Base-by-base conservation (phyloP, 2,113 vertebrate species). In the Eurypyga helias region DNA sequence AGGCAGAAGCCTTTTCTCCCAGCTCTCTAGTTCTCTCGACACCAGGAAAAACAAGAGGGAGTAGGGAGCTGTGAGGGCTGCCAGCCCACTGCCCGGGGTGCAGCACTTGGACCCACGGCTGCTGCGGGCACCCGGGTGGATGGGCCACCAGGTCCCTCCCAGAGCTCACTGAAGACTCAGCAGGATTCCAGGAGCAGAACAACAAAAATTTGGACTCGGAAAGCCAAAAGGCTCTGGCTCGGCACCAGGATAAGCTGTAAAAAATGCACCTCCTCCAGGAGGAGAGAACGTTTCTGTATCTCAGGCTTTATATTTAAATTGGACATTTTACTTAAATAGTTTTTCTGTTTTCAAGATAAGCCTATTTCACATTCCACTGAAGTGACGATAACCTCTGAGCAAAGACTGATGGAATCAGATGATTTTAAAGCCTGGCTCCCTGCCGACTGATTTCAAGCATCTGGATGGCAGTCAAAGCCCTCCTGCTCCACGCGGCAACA, bases 341-440 rank as follows among this genome's bases (percentile, higher is more conserved):
- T 83, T 78, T 81, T 77, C 3, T 64, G n/a, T 78, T 89, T 91
- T 75, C 43, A 38, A 82, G 81, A 89, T 91, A 96, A 94, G 51
- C 33, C 55, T 71, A 34, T 84, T 89, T 60, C 89, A 85, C 84
- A 89, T 96, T 91, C 89, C 96, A 89, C 52, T 54, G 61, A 64
- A 75, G 64, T 52, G 38, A 85, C 6, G 26, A 91, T 69, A 94
- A 93, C 73, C 65, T 75, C 78, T 57, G 61, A 38, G 33, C 73
- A 85, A 91, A 85, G 91, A 57, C 79, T 69, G 81, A 61, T 1
- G 81, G 78, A 90, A 85, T 79, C 51, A 9, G 45, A 29, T 61
- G 38, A 85, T 87, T 87, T 87, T 61, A 25, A 72, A 72, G 78
- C 73, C n/a, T 2, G 0, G 61, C 41, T 96, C 66, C 36, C 46